Base-by-base conservation (phyloP, 2,888 invertebrate species). In the Chironomus tentans region DNA sequence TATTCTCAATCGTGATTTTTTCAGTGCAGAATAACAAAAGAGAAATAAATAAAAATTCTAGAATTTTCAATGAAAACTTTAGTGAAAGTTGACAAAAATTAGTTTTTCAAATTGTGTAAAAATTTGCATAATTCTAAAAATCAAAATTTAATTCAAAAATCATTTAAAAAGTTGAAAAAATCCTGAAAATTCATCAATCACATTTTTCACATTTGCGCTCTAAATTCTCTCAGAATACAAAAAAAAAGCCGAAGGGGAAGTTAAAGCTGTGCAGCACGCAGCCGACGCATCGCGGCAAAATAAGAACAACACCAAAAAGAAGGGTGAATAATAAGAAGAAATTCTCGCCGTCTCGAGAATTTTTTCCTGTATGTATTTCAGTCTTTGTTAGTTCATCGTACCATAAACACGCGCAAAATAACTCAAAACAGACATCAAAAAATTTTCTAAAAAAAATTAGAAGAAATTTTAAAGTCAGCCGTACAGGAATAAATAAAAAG, bases 361-460 rank as follows among this genome's bases (percentile, higher is more conserved):
- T 38, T 38, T 38, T 38, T 38, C 38, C 38, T 38, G 38, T 38
- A 38, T 50, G 15, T 50, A 50, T 21, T 62, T 62, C 62, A 62
- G 18, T 62, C 62, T 62, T 22, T 62, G 21, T 62, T 62, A 62
- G 62, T 62, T 62, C 62, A 62, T 62, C 62, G 62, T 62, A 62
- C 62, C 62, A 22, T 62, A 62, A 62, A 62, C 62, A 62, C 62
- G 62, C 62, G 18, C 21, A 18, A 62, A 62, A 62, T 15, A 15
- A 21, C 62, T 38, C 62, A 7, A 62, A 21, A 15, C 22, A 15
- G 56, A n/a, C 56, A 18, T 56, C n/a, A 56, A 56, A 56, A 18
- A 56, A 56, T 12, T 12, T 18, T 22, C 12, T 15, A 62, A 62
- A 62, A 21, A 62, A 62, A 62, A 12, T 62, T 62, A 21, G 18